These are phyloP conservation scores for Podarcis cretensis DNA, from an alignment of 2,113 vertebrate species.

Conservation along the genomic window DNA sequence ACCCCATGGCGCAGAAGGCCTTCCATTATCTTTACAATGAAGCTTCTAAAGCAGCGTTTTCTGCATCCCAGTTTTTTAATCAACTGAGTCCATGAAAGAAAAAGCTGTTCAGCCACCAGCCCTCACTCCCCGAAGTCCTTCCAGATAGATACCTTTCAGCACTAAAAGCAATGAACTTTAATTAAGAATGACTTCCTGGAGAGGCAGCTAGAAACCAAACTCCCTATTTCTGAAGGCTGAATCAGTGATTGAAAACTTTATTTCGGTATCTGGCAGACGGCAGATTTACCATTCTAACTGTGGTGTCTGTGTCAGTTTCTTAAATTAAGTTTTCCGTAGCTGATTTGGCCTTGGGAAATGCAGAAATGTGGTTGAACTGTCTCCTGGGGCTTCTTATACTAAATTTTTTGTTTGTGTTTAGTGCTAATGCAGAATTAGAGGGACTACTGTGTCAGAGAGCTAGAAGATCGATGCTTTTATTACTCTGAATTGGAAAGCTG, in stretches of 20 bases:
- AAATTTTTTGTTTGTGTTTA: slow-evolving; percentile 67
- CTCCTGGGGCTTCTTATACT: slow-evolving; percentile 59
- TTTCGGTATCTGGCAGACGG: slow-evolving; percentile 42
- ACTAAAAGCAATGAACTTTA: slow-evolving; percentile 40
- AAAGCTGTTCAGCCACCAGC: background rate
- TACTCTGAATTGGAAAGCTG: slow-evolving; percentile 64
- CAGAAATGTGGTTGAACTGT: slow-evolving; percentile 51
- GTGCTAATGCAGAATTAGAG: slow-evolving; percentile 63
- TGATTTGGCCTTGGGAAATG: slow-evolving; percentile 65
- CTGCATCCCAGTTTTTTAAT: slow-evolving; percentile 26
- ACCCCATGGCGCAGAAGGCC: too few species aligned
- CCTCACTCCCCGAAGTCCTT: slow-evolving; percentile 11
- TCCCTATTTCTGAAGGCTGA: slow-evolving; percentile 15
- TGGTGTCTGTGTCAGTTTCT: slow-evolving; percentile 49
- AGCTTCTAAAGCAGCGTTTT: background rate
- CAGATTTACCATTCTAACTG: slow-evolving; percentile 55
- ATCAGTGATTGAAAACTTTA: slow-evolving; percentile 52
- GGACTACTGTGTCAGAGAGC: slow-evolving; percentile 63
- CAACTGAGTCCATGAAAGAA: slow-evolving; percentile 21
- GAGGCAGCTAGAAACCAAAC: slow-evolving; percentile 33
- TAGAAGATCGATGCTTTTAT: slow-evolving; percentile 66
- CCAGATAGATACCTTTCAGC: slow-evolving; percentile 37
- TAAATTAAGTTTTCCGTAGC: slow-evolving; percentile 66
- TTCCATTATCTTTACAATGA: background rate
- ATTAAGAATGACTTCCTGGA: slow-evolving; percentile 35